phyloP scores from a whole-genome alignment of 2,888 invertebrate species.

The Diabrotica balteata region DNA sequence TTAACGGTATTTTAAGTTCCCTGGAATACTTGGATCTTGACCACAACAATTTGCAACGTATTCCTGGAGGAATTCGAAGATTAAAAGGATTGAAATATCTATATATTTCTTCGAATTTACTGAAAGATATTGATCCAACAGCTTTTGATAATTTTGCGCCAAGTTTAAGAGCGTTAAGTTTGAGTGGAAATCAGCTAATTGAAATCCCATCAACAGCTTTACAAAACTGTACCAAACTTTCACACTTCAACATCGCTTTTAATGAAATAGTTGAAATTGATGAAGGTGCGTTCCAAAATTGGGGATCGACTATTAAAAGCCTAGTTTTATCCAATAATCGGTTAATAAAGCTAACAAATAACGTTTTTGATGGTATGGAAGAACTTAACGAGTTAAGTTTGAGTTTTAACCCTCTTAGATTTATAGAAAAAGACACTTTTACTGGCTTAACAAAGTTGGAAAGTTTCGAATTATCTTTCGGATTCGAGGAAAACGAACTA shows the following conservation, averaged over 20 bases:
- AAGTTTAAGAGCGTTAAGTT: slow-evolving; percentile 77
- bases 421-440: slow-evolving; percentile 82
- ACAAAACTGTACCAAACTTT: slow-evolving; percentile 74
- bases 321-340: slow-evolving; percentile 84
- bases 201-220: slow-evolving; percentile 75
- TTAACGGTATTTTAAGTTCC: slow-evolving; percentile 76
- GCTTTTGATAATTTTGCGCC: slow-evolving; percentile 67
- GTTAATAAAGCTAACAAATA: slow-evolving; percentile 74
- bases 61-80: slow-evolving; percentile 75
- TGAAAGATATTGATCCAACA: slow-evolving; percentile 68
- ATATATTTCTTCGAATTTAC: slow-evolving; percentile 82
- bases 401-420: slow-evolving; percentile 88
- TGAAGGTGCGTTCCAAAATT: slow-evolving; percentile 77
- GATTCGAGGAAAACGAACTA: slow-evolving; percentile 16
- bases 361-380: slow-evolving; percentile 75
- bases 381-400: slow-evolving; percentile 87
- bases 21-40: slow-evolving; percentile 85
- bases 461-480: slow-evolving; percentile 78
- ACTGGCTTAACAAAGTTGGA: slow-evolving; percentile 78
- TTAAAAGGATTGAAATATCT: slow-evolving; percentile 78
- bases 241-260: slow-evolving; percentile 89
- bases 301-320: slow-evolving; percentile 82
- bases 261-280: slow-evolving; percentile 82
- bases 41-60: slow-evolving; percentile 74
- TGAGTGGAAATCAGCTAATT: slow-evolving; percentile 82